Conservation (phyloP, 2,888 invertebrate species). For the Xylocampa areola region DNA sequence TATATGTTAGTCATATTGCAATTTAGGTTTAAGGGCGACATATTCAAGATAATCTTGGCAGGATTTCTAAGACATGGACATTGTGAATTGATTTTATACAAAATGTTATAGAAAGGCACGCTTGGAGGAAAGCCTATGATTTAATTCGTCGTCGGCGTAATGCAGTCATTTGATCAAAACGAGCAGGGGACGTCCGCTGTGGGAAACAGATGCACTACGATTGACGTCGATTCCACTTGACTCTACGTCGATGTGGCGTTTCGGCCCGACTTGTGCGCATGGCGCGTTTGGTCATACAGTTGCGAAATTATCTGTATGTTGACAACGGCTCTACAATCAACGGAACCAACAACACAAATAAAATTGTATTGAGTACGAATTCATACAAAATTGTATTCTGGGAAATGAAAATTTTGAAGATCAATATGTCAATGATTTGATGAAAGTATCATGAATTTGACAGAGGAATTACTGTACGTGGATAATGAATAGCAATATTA, state of each 20-base stretch:
- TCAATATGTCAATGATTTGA: conserved; percentile 9
- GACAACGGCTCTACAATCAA: conserved; percentile 51
- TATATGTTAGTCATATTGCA: conserved; percentile 68
- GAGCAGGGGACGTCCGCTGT: conserved; percentile 70
- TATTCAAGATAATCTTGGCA: conserved; percentile 67
- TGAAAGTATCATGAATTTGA: conserved; percentile 25
- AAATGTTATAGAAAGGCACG: conserved; percentile 89
- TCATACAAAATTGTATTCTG: conserved; percentile 28
- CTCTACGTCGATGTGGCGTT: conserved; percentile 58
- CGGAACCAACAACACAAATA: conserved; percentile 40
- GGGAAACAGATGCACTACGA: conserved; percentile 65
- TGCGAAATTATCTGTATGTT: conserved; percentile 55
- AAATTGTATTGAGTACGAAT: conserved; percentile 32
- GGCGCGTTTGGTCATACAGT: conserved; percentile 46
- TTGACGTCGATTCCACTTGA: conserved; percentile 65
- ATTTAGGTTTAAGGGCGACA: conserved; percentile 73
- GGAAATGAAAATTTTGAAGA: conserved; percentile 42
- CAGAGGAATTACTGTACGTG: conserved; percentile 26
- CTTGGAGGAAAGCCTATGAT: conserved; percentile 89
- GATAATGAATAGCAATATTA: conserved; percentile 18
- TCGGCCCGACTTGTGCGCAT: conserved; percentile 43
- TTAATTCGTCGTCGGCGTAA: conserved; percentile 84
- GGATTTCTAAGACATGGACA: conserved; percentile 60
- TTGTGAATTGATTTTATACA: conserved; percentile 84
- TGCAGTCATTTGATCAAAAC: conserved; percentile 76